Conservation (phyloP, 2,113 vertebrate species). For the Fregetta grallaria region DNA sequence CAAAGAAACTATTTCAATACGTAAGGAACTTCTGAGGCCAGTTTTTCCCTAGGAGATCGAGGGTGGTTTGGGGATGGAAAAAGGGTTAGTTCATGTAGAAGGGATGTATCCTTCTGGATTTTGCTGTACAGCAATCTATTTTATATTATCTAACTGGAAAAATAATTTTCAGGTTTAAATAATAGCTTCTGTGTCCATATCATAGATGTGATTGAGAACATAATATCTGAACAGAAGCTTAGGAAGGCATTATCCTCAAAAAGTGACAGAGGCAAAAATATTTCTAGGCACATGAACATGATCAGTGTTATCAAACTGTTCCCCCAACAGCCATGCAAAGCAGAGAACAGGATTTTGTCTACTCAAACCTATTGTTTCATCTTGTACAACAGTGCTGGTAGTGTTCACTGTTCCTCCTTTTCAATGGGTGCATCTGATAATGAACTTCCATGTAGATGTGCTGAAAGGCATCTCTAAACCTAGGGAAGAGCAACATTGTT, state of each 20-base stretch:
- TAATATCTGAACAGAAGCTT: not conserved
- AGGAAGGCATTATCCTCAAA: not conserved
- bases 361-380: not conserved
- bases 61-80: not conserved
- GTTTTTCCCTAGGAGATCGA: not conserved
- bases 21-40: not conserved
- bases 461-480: not conserved
- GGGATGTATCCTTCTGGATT: not conserved
- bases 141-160: not conserved
- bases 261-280: not conserved
- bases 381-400: not conserved
- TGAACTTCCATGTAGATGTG: not conserved
- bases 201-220: not conserved
- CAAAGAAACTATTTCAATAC: not conserved
- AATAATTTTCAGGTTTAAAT: not conserved
- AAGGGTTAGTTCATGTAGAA: not conserved
- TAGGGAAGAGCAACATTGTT: not conserved
- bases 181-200: not conserved
- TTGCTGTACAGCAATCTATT: not conserved
- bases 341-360: not conserved
- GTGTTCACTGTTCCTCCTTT: fast-evolving
- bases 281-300: not conserved
- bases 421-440: not conserved
- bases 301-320: not conserved
- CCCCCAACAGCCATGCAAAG: not conserved